Evolutionary conservation across 2,797 vertebrate species (phyloP).

Genomic region (Mus caroli): DNA sequence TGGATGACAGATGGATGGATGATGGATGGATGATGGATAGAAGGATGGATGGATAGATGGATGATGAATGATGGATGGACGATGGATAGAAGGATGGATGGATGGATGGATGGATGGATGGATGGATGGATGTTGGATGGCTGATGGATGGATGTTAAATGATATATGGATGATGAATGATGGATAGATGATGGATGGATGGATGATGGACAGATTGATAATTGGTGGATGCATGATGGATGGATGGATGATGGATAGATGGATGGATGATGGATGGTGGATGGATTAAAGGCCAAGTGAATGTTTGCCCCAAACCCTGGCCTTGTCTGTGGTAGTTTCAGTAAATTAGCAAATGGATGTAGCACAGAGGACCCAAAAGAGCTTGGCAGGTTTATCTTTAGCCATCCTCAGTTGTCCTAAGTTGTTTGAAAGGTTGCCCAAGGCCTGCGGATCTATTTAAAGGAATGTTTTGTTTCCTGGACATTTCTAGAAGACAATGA

Average conservation of each 20-base stretch:
- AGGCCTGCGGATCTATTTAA: neutral
- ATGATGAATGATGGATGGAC: no score
- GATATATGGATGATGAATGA: no score
- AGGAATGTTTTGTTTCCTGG: neutral
- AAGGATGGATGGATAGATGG: neutral
- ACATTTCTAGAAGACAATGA: neutral
- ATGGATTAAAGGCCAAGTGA: neutral
- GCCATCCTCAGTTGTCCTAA: neutral
- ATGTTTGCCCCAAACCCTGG: neutral
- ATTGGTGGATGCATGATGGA: neutral
- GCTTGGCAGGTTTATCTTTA: neutral
- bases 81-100: neutral
- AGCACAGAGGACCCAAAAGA: neutral
- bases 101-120: neutral
- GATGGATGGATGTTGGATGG: neutral
- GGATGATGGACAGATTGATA: neutral
- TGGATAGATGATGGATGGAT: neutral
- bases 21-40: neutral
- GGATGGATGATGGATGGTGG: neutral
- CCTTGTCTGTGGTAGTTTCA: neutral
- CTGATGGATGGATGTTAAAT: neutral
- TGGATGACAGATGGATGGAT: no score
- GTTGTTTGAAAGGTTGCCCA: constrained; percentile 42
- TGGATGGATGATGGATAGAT: neutral
- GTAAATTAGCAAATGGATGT: neutral